Base-by-base conservation (phyloP, 1,140 invertebrate genomes). In the Trichonephila clavata region DNA sequence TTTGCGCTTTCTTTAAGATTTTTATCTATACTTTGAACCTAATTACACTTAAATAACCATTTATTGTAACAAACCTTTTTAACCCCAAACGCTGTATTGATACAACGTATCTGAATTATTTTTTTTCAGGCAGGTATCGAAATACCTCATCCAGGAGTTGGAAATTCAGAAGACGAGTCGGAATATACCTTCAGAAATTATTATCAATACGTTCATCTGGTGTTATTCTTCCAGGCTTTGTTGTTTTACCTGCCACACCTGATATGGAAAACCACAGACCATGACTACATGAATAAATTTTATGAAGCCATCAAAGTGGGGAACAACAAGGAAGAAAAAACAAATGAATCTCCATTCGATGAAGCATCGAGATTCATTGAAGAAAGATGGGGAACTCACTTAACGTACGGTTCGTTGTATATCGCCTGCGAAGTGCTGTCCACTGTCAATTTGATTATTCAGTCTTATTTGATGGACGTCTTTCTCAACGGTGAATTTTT, bases 401-500 rank as follows among this genome's bases (percentile, higher is more conserved):
- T 98, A 95, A 95, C 97, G 94, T 98, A 98, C 95, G 97, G 97
- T 77, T 96, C 98, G 91, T 96, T 97, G 3, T 99, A 98, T 96
- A 98, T 97, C 97, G 96, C 97, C 94, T 98, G 98, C 95, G 98
- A 99, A 95, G 96, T 97, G 81, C 96, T 98, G 2, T 98, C 98
- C 95, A 96, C 98, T n/a, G 95, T 98, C 86, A 99, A 98, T 95
- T 97, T 98, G 80, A 96, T 98, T n/a, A 95, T 97, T 0, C 98
- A 99, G 96, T 97, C 99, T 94, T 98, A 97, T 96, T 96, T 98
- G 95, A 86, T 96, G 21, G 95, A 96, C 80, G 87, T 88, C 16
- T 95, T 95, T 80, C 81, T 95, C 10, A 86, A 92, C 20, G 94
- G 94, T 14, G 88, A 95, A 61, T 95, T 95, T 24, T 59, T 99